Conservation (phyloP, 2,113 vertebrate species). For the Brienomyrus brachyistius region DNA sequence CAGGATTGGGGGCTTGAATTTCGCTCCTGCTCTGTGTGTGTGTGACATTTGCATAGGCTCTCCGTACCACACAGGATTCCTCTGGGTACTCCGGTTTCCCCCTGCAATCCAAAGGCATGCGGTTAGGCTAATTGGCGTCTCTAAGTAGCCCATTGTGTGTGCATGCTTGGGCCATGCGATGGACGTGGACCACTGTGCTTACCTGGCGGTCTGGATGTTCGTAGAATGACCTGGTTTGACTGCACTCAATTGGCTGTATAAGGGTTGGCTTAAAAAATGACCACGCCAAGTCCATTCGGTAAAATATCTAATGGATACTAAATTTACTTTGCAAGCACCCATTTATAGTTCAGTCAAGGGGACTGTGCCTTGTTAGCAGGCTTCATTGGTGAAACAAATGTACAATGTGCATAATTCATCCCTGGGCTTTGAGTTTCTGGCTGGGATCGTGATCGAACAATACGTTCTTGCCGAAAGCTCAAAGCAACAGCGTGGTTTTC, state of each 20-base stretch:
- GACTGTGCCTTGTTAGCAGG: background rate
- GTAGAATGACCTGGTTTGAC: background rate
- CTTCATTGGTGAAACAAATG: background rate
- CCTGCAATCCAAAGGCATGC: background rate
- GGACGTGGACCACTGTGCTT: background rate
- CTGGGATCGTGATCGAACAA: background rate
- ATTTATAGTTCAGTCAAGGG: background rate
- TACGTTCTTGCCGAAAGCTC: background rate
- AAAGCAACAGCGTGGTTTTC: background rate
- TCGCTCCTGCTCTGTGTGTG: background rate
- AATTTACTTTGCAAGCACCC: background rate
- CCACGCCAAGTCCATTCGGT: background rate
- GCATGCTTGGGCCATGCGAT: background rate
- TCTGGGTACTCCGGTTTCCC: background rate
- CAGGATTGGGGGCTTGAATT: background rate
- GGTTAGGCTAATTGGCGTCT: background rate
- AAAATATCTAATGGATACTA: background rate
- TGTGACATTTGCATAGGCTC: background rate
- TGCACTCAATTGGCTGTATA: background rate
- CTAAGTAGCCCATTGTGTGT: background rate
- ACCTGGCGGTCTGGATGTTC: background rate
- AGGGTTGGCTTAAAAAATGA: background rate
- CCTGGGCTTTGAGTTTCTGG: background rate
- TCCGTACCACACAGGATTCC: background rate
- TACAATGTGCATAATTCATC: background rate